These are phyloP conservation scores for Carassius carassius DNA, from an alignment of 2,113 vertebrate species.

Conservation along the genomic window DNA sequence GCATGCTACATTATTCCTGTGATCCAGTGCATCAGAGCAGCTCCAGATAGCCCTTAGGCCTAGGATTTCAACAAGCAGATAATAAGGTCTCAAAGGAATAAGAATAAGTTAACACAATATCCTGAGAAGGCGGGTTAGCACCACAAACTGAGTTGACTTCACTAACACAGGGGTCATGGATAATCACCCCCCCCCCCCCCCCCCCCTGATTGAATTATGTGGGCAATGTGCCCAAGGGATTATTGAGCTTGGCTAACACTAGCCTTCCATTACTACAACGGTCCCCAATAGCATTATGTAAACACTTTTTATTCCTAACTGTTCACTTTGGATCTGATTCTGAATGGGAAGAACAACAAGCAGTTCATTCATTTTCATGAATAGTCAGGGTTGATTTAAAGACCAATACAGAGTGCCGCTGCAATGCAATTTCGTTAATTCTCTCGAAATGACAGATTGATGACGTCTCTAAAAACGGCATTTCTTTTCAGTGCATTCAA, in stretches of 20 bases:
- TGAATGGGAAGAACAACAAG: neutral
- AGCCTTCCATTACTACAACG: slow-evolving; percentile 15
- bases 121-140: slow-evolving; percentile 20
- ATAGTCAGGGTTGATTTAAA: slow-evolving; percentile 7
- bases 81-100: slow-evolving; percentile 17
- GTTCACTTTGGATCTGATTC: neutral
- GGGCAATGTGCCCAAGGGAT: slow-evolving; percentile 41
- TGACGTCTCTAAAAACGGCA: neutral
- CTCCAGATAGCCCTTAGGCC: neutral
- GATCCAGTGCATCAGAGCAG: neutral
- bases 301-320: slow-evolving; percentile 29
- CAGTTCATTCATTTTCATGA: neutral
- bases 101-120: slow-evolving; percentile 1
- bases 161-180: slow-evolving; percentile 24
- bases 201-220: slow-evolving; percentile 47
- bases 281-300: slow-evolving; percentile 50
- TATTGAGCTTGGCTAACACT: slow-evolving; percentile 48
- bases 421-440: slow-evolving; percentile 20
- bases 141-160: slow-evolving; percentile 22
- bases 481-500: slow-evolving; percentile 19
- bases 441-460: neutral
- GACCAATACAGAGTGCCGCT: neutral
- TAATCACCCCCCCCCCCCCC: slow-evolving; percentile 18
- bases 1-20: neutral
- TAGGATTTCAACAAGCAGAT: slow-evolving; percentile 31